Evolutionary conservation across 2,113 vertebrate genomes (phyloP).

Genomic region (Lepus americanus): DNA sequence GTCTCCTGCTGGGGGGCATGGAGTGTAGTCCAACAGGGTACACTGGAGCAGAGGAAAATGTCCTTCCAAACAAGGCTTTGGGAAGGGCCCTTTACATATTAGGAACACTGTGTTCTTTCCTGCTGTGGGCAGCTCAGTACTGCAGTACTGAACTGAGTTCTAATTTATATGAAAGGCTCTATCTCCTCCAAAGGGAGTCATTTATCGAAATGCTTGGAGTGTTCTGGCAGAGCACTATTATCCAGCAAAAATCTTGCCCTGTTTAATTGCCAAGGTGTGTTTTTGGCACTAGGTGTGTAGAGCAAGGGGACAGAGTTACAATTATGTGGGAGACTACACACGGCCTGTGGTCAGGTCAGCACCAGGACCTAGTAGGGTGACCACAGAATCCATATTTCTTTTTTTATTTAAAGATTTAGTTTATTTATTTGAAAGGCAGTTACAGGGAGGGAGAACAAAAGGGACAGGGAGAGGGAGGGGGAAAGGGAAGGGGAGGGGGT

Average conservation of each 20-base stretch:
- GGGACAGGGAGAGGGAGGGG: no score
- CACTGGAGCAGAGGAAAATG: not conserved
- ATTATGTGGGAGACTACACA: not conserved
- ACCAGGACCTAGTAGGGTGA: accelerated
- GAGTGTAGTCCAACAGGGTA: not conserved
- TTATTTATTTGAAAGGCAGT: no score
- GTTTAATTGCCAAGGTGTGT: not conserved
- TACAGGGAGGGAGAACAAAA: no score
- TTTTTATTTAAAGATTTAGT: no score
- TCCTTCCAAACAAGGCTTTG: not conserved
- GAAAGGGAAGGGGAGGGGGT: no score
- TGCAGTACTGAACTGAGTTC: not conserved
- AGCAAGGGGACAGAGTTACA: not conserved
- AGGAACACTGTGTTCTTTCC: not conserved
- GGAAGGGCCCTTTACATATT: not conserved
- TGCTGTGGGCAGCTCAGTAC: not conserved
- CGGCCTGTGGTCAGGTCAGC: not conserved
- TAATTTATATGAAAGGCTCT: not conserved
- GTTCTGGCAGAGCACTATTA: not conserved
- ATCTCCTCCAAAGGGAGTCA: not conserved
- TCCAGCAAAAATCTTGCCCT: not conserved
- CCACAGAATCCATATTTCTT: not conserved
- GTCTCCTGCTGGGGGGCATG: not conserved
- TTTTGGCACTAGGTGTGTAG: not conserved
- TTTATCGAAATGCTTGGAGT: not conserved